phyloP scores from a whole-genome alignment of 2,888 invertebrate genomes.

The Emmelina monodactyla region DNA sequence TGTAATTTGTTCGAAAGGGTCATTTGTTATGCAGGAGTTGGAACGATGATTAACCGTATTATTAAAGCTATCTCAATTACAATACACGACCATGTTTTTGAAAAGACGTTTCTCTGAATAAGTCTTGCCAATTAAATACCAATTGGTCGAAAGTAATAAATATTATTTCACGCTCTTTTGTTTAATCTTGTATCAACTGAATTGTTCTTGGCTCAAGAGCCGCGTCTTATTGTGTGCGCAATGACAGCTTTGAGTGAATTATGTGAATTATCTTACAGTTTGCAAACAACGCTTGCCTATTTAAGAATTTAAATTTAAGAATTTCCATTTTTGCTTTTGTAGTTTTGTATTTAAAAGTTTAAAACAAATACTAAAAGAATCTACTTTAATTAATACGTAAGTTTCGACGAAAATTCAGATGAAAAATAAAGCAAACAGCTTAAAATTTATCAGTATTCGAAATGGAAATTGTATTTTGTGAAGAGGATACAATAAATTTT shows the following conservation, averaged over 20 bases:
- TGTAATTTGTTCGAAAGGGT: neutral
- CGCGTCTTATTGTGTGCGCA: constrained; percentile 37
- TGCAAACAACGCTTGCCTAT: constrained; percentile 14
- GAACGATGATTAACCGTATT: no score
- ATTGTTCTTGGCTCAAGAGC: constrained; percentile 52
- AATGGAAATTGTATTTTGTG: constrained; percentile 61
- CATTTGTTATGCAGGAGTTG: neutral
- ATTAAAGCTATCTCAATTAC: no score
- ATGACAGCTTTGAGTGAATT: constrained; percentile 31
- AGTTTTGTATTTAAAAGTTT: no score
- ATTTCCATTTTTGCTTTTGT: no score
- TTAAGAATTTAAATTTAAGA: no score
- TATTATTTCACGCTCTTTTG: constrained; percentile 44
- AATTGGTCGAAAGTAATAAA: constrained; percentile 39
- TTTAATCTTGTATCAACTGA: constrained; percentile 49
- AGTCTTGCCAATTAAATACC: constrained; percentile 42
- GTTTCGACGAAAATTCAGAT: no score
- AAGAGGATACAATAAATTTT: constrained; percentile 62
- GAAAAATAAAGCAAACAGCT: no score
- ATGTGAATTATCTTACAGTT: no score
- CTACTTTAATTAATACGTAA: no score
- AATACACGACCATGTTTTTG: no score
- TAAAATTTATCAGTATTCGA: constrained; percentile 47
- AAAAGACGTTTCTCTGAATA: constrained; percentile 5
- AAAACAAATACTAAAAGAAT: no score